Percentiles rank a stretch among this genome's conserved stretches.
phyloP scores from a whole-genome alignment of 2,113 vertebrate species.

The Plecotus auritus region DNA sequence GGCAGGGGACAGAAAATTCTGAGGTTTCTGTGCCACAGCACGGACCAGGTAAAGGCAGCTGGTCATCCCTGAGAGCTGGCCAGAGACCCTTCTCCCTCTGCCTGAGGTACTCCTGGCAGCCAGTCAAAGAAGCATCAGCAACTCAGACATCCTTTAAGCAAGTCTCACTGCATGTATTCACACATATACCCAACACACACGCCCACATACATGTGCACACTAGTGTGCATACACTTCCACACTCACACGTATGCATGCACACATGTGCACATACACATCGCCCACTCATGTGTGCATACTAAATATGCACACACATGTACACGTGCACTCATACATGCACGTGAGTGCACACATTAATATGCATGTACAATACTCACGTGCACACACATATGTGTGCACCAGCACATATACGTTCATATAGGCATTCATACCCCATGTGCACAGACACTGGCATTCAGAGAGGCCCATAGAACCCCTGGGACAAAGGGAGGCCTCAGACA shows the following conservation, averaged over 20 bases:
- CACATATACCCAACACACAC: background rate
- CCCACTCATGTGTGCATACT: background rate
- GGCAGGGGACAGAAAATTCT: background rate
- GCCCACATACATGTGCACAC: background rate
- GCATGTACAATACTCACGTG: background rate
- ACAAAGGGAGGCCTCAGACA: slow-evolving; percentile 64
- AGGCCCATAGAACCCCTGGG: background rate
- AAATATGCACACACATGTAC: fast-evolving
- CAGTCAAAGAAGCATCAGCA: background rate
- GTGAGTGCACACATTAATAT: background rate
- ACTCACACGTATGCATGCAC: background rate
- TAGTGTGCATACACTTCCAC: background rate
- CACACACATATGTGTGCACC: background rate
- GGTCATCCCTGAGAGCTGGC: background rate
- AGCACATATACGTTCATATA: background rate
- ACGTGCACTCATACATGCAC: background rate
- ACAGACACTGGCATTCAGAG: background rate
- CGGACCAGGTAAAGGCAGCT: background rate
- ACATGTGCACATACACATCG: background rate
- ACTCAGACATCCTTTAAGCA: background rate
- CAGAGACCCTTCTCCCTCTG: background rate
- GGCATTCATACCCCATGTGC: background rate
- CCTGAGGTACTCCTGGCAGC: background rate
- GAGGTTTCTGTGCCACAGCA: background rate
- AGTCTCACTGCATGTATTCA: background rate